Evolutionary conservation across 2,113 vertebrate species (phyloP).

Genomic region (Cyprichromis sp.): DNA sequence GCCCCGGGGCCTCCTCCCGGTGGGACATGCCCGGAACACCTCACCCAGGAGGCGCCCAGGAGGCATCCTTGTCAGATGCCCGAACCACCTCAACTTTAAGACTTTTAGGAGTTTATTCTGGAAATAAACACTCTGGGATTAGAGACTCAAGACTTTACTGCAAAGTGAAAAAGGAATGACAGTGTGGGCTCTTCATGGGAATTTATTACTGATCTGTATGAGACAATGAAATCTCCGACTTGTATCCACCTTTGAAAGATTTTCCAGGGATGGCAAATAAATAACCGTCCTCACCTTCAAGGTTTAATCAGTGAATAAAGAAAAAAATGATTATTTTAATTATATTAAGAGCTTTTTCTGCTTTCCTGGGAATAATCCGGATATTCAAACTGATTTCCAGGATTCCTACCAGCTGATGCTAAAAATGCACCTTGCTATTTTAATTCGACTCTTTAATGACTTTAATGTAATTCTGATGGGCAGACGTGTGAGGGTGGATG

Average conservation of each 20-base stretch:
- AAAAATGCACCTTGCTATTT: neutral
- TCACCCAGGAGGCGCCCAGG: too few relatives aligned
- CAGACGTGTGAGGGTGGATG: neutral
- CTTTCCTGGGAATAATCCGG: neutral
- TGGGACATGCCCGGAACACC: too few relatives aligned
- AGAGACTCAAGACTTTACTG: neutral
- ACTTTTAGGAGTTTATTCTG: neutral
- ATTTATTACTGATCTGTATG: neutral
- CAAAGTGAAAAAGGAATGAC: fast-evolving
- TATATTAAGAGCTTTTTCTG: neutral
- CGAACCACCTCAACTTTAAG: too few relatives aligned
- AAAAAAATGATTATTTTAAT: neutral
- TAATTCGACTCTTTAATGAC: neutral
- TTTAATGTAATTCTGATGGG: neutral
- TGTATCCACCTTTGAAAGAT: neutral
- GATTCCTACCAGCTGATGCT: neutral
- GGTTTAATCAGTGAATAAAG: neutral
- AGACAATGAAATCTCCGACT: neutral
- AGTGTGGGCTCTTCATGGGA: neutral
- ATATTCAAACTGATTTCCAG: neutral
- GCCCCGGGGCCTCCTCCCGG: too few relatives aligned
- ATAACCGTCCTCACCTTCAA: neutral
- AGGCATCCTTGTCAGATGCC: too few relatives aligned
- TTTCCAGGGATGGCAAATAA: neutral
- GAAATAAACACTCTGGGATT: neutral